Conservation (phyloP, 2,113 vertebrate genomes). For the Sciurus niger region DNA sequence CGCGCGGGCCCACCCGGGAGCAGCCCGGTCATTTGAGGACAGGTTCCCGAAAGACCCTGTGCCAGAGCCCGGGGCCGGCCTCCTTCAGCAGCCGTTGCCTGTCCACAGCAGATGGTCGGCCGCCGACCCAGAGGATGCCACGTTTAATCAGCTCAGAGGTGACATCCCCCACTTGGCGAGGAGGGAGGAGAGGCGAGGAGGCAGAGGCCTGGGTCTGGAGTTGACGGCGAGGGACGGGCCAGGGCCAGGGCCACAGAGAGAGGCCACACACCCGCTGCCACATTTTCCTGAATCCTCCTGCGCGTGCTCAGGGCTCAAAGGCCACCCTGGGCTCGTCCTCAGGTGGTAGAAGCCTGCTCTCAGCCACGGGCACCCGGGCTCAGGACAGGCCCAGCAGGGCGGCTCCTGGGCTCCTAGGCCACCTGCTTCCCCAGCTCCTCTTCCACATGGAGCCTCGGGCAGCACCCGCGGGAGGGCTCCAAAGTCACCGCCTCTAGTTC, state of each 20-base stretch:
- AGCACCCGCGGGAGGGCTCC: background rate
- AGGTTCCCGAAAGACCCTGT: background rate
- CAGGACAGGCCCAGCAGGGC: rapidly evolving
- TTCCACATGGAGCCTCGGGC: rapidly evolving
- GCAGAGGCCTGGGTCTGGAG: background rate
- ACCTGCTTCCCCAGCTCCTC: background rate
- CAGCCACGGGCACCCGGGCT: rapidly evolving
- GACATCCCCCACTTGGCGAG: background rate
- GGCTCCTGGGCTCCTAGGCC: background rate
- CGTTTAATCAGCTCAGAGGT: background rate
- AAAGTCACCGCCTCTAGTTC: background rate
- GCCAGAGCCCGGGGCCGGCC: background rate
- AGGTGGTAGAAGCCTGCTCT: background rate
- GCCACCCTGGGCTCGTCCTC: background rate
- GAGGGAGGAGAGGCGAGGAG: background rate
- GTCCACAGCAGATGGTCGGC: background rate
- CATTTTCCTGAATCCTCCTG: rapidly evolving
- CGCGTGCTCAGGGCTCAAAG: background rate
- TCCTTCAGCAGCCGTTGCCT: background rate
- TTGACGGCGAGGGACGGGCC: background rate
- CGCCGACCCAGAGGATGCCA: background rate
- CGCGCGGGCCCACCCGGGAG: rapidly evolving
- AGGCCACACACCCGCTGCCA: rapidly evolving
- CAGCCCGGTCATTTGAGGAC: conserved; percentile 31
- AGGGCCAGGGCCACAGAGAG: background rate